Evolutionary conservation across 2,797 vertebrate genomes (phyloP).

Genomic region (Manis crassicaudata): DNA sequence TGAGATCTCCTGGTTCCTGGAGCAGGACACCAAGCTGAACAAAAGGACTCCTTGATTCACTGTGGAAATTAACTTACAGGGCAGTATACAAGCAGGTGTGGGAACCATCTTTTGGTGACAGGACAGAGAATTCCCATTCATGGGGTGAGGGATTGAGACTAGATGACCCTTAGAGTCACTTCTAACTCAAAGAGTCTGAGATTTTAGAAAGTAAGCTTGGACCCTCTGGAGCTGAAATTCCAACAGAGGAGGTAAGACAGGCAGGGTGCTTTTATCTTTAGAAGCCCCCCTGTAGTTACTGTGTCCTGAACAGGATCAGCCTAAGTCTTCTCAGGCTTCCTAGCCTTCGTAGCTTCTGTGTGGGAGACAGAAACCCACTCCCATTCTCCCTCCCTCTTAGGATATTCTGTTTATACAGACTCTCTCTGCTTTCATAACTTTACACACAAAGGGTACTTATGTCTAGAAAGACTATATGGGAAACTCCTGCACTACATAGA

Average conservation of each 20-base stretch:
- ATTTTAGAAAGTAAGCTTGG: background rate
- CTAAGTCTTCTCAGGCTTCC: background rate
- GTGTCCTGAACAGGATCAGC: background rate
- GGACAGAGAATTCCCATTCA: background rate
- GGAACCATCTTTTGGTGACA: background rate
- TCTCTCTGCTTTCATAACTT: background rate
- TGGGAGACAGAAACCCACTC: background rate
- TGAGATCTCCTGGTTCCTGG: background rate
- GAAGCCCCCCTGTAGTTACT: background rate
- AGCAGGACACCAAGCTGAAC: background rate
- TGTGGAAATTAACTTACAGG: background rate
- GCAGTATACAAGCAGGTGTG: background rate
- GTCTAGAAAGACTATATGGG: background rate
- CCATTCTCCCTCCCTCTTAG: background rate
- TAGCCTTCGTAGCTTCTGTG: background rate
- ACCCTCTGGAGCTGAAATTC: background rate
- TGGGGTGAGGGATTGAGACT: background rate
- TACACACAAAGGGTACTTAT: background rate
- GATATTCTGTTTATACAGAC: background rate
- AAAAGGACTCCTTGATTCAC: background rate
- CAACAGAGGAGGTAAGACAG: background rate
- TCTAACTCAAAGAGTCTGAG: background rate
- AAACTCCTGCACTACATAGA: background rate
- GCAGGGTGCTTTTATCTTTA: background rate
- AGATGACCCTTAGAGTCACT: background rate